Evolutionary conservation across 1,140 invertebrate species (phyloP), one percentile per base, ranked within the genome.

Genomic region (Coenobita brevimanus): DNA sequence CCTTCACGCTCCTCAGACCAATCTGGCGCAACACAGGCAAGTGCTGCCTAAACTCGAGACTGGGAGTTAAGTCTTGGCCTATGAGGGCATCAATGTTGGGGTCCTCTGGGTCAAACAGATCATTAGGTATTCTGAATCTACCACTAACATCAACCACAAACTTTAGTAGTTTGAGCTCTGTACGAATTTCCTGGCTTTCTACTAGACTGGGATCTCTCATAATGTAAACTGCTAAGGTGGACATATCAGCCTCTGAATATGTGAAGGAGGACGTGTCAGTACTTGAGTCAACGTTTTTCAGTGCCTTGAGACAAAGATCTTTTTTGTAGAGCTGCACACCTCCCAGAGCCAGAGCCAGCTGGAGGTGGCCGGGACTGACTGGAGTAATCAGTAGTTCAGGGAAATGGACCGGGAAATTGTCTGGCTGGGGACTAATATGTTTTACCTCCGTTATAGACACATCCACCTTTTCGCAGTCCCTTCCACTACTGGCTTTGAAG

Each of bases 91-190:
- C 50, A 38, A 8, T 38, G 33, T 84, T 69, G 15, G 21, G 17
- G 38, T 84, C 82, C 8, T 84, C 82, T 6, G 82, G 82, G 46
- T 84, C 82, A 62, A 75, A 84, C 24, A 75, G 21, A 36, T 84
- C 43, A 13, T 46, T 1, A 3, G 82, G 82, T 15, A 50, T 21
- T 4, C 36, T 43, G 21, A 75, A 54, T 36, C 15, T 57, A 15
- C 71, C 69, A 24, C 6, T 60, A 15, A 36, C 24, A 36, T 57
- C 38, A 21, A 69, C 27, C 27, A 84, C 82, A 84, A 73, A 84
- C 30, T 33, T n/a, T 10, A 54, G 10, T 3, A 54, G 33, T 57
- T 57, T 36, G 15, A 84, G 69, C 24, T 75, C n/a, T 36, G 71
- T 36, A 2, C 15, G 50, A 8, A 84, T 60, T 10, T 2, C 54